Evolutionary conservation across 1,140 invertebrate genomes (phyloP), one percentile per base, ranked within the genome.

Genomic region (Orussus abietinus): DNA sequence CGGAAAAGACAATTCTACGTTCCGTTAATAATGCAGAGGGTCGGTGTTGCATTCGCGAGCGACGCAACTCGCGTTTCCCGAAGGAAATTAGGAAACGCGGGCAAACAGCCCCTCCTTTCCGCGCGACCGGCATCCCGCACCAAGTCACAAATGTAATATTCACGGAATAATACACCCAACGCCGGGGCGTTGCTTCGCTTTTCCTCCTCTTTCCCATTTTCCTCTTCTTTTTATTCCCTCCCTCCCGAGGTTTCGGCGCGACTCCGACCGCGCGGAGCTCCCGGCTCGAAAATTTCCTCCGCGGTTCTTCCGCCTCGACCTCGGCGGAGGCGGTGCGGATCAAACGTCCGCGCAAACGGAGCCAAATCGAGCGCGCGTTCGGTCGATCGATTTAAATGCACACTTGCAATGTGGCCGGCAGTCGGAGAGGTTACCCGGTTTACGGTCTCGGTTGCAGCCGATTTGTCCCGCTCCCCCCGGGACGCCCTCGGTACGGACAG

Each of bases 101-200:
- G 58, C 49, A 55, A 58, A 57, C 53, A 47, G 40, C 10, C 41
- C 30, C n/a, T 20, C 34, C 34, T 33, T 34, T 9, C 25, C 6
- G 26, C 22, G 17, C 32, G 11, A 13, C 18, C 28, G n/a, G n/a
- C n/a, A n/a, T n/a, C n/a, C n/a, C 47, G 45, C 50, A 32, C 53
- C 37, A 49, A 64, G 64, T 62, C 60, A 64, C 64, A 69, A 69
- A 67, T 69, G 64, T 63, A 69, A 69, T 69, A 69, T 69, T 72
- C 66, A 69, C 60, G 37, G 49, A 66, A 66, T 69, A 69, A 72
- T 69, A 66, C 46, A 53, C 42, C 45, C 47, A 19, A 11, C 10
- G 40, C 37, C 20, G 26, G 32, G 21, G 21, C 41, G 38, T 25
- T 25, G n/a, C n/a, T n/a, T n/a, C n/a, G n/a, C n/a, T 25, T 20